Base-by-base conservation (phyloP, 2,888 invertebrate species). In the Rhingia rostrata region DNA sequence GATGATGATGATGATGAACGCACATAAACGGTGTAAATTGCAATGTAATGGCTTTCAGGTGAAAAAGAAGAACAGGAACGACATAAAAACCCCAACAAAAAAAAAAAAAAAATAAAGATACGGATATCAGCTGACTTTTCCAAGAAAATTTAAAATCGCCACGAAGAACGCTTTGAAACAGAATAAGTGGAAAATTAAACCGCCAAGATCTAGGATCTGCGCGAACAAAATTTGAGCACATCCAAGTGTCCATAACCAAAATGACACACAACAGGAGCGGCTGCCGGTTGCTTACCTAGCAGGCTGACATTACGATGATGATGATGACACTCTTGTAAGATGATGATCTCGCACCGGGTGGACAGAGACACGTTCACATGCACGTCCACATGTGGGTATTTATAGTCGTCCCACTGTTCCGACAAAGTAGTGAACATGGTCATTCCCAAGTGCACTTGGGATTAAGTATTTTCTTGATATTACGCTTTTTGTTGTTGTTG, bases 21-120 rank as follows among this genome's bases (percentile, higher is more conserved):
- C 83, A 83, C 63, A 84, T 75, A 80, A 84, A 84, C 80, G 60
- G 74, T 80, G 84, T 80, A 84, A 84, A 84, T 84, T 84, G 84
- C 80, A 80, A 30, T 61, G 74, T 75, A 84, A 84, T 84, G 54
- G 60, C 10, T 70, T 80, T 74, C 80, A 61, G 67, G 41, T 35
- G 51, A 67, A 67, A 64, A 67, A 39, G 1, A 70, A 58, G 37
- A 60, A 33, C 30, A 1, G n/a, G 3, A 51, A 37, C 35, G 63
- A 61, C 53, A 66, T 14, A 60, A 60, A 12, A 56, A 7, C 37
- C 22, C 37, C 32, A 56, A 9, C 45, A 41, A 4, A 37, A 32
- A 51, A 45, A 33, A 41, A 39, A n/a, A 33, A 9, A 33, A n/a
- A 4, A 9, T 2, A 9, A 30, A 30, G 58, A 60, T 58, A 75